These are phyloP conservation scores for Drosophila formosana DNA, from an alignment of 2,888 invertebrate genomes.

Conservation along the genomic window DNA sequence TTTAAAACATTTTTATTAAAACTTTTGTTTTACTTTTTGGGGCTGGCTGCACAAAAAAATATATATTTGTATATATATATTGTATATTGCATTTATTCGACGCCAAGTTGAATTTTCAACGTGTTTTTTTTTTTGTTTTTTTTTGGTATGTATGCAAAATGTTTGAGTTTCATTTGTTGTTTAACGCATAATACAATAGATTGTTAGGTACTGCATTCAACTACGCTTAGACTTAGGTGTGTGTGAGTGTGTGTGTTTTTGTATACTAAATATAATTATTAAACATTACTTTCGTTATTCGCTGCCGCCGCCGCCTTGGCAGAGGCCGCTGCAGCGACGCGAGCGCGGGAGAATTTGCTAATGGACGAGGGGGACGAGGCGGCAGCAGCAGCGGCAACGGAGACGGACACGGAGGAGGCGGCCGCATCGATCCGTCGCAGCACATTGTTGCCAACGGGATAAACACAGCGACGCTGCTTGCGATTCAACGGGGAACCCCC, in stretches of 20 bases:
- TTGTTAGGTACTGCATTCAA: conserved; percentile 74
- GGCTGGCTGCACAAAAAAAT: conserved; percentile 69
- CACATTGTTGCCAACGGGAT: conserved; percentile 85
- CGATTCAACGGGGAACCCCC: conserved; percentile 86
- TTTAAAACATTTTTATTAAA: conserved; percentile 75
- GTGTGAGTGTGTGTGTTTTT: conserved; percentile 9
- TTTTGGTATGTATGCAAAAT: conserved; percentile 27
- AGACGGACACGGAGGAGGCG: conserved; percentile 21
- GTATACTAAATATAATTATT: conserved; percentile 34
- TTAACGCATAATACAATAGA: conserved; percentile 39
- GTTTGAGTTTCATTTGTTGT: conserved; percentile 31
- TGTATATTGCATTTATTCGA: conserved; percentile 61
- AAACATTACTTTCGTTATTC: conserved; percentile 82
- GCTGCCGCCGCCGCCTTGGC: conserved; percentile 34
- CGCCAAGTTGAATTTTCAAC: conserved; percentile 43
- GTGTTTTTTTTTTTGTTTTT: conserved; percentile 22
- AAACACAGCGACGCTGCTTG: conserved; percentile 87
- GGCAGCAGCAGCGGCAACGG: conserved; percentile 13
- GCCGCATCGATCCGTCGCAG: conserved; percentile 42
- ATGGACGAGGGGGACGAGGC: conserved; percentile 64
- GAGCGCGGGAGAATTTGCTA: conserved; percentile 70
- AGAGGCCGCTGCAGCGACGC: conserved; percentile 57
- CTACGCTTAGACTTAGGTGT: conserved; percentile 52
- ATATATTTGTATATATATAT: conserved; percentile 29
- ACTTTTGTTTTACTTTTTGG: conserved; percentile 42